phyloP scores from a whole-genome alignment of 2,888 invertebrate genomes.

The Cephus runcator region DNA sequence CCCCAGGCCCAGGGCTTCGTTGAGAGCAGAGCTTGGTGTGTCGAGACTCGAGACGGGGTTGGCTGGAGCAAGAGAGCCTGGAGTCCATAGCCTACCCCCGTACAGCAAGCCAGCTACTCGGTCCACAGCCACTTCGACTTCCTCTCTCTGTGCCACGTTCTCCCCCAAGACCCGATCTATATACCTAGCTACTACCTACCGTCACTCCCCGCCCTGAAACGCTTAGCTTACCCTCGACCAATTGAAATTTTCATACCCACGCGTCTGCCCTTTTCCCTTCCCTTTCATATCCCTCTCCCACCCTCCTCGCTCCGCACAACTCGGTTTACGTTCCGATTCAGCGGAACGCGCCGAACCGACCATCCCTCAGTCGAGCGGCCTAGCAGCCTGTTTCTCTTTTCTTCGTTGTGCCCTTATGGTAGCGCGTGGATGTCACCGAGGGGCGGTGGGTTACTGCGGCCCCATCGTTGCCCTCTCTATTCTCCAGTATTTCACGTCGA shows the following conservation, averaged over 20 bases:
- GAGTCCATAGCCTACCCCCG: slow-evolving; percentile 18
- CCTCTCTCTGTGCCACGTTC: slow-evolving; percentile 7
- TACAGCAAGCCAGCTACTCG: slow-evolving; percentile 7
- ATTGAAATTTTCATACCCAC: slow-evolving; percentile 60
- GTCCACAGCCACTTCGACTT: slow-evolving; percentile 42
- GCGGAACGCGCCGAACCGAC: slow-evolving; percentile 37
- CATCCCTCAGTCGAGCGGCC: neutral
- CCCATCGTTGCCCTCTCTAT: neutral
- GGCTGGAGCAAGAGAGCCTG: slow-evolving; percentile 7
- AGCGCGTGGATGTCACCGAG: neutral
- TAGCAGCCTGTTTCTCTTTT: slow-evolving; percentile 21
- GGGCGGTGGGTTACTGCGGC: neutral
- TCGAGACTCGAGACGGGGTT: neutral
- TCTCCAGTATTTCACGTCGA: neutral
- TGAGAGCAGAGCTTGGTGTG: neutral
- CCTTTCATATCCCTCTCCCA: neutral
- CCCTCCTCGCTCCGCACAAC: slow-evolving; percentile 18
- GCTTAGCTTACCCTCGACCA: slow-evolving; percentile 23
- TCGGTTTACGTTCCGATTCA: slow-evolving; percentile 46
- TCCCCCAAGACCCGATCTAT: neutral
- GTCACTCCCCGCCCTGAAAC: neutral
- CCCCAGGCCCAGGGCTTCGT: slow-evolving; percentile 52
- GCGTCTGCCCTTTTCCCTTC: slow-evolving; percentile 35
- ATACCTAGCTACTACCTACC: neutral
- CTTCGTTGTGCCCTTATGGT: slow-evolving; percentile 2